Evolutionary conservation across 2,113 vertebrate genomes (phyloP).

Genomic region (Menura novaehollandiae): DNA sequence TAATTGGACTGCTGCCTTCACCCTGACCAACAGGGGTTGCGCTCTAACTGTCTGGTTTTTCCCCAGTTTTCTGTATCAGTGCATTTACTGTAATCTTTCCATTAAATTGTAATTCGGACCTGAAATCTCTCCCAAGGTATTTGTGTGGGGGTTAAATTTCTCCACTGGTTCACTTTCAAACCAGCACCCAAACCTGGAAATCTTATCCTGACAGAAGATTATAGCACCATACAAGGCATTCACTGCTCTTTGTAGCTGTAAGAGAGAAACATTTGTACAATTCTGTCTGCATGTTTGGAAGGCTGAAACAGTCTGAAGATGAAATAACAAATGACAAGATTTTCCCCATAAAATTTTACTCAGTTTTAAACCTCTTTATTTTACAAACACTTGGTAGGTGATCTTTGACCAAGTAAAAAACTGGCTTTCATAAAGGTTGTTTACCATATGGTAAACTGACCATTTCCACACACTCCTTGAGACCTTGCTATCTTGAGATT

Average conservation of each 20-base stretch:
- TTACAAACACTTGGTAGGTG: background rate
- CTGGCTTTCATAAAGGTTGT: background rate
- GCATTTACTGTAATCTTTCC: too few relatives aligned
- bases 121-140: too few relatives aligned
- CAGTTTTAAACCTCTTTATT: background rate
- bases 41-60: too few relatives aligned
- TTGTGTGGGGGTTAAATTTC: too few relatives aligned
- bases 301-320: background rate
- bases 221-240: background rate
- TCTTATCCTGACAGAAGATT: background rate
- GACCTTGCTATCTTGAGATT: background rate
- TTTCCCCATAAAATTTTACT: background rate
- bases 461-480: background rate
- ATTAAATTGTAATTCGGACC: too few relatives aligned
- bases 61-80: too few relatives aligned
- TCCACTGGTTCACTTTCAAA: too few relatives aligned
- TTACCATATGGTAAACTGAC: background rate
- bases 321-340: background rate
- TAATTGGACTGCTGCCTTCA: too few relatives aligned
- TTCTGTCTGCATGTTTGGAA: background rate
- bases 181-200: too few relatives aligned
- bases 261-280: background rate
- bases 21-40: too few relatives aligned
- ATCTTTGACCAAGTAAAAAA: background rate
- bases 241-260: background rate